phyloP scores from a whole-genome alignment of 2,888 invertebrate genomes.

The Eurytoma adleriae region DNA sequence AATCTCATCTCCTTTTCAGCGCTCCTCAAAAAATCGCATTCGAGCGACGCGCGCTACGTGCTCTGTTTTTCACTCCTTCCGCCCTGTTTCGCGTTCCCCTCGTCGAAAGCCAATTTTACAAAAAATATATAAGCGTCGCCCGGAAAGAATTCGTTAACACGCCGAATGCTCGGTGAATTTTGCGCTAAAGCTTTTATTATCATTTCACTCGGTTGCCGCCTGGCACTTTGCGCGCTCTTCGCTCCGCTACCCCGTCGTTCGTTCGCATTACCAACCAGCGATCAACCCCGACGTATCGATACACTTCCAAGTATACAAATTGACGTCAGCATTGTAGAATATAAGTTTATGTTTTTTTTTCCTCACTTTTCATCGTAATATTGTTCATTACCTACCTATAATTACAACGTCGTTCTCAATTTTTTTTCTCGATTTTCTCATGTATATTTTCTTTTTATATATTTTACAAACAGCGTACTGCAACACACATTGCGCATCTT shows the following conservation, averaged over 20 bases:
- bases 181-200: no score
- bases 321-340: constrained; percentile 53
- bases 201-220: no score
- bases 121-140: no score
- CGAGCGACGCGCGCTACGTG: no score
- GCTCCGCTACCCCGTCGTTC: no score
- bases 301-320: constrained; percentile 50
- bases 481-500: constrained; percentile 30
- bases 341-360: constrained; percentile 29
- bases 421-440: constrained; percentile 9
- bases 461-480: constrained; percentile 55
- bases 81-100: no score
- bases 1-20: background rate
- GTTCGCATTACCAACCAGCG: background rate
- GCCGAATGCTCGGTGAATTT: no score
- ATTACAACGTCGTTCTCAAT: constrained; percentile 41
- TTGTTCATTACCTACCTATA: constrained; percentile 33
- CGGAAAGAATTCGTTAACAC: no score
- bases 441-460: constrained; percentile 36
- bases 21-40: no score
- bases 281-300: constrained; percentile 15
- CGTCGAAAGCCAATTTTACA: no score
- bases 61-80: no score
- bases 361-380: background rate
- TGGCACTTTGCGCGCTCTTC: no score